Evolutionary conservation across 2,113 vertebrate species (phyloP), one percentile per base, ranked within the genome.

Genomic region (Prionailurus bengalensis): DNA sequence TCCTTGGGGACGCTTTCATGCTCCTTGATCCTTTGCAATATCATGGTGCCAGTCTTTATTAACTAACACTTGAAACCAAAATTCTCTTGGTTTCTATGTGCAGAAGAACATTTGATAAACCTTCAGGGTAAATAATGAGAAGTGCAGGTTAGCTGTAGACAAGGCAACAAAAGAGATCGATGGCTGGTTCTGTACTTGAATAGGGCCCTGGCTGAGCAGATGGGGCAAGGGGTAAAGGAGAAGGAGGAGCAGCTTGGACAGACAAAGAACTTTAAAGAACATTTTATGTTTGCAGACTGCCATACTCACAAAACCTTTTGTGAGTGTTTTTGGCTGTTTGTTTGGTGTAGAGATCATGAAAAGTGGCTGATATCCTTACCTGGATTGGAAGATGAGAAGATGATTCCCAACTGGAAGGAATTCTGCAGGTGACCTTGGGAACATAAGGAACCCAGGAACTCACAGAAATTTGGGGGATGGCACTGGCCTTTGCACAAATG

Each of bases 31-130:
- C 31, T 92, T 96, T n/a, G 53, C 42, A 27, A 16, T 83, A 53
- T 23, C 21, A 19, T 6, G 19, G 36, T 78, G 42, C 68, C 21
- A 82, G 63, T 23, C 1, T 89, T 87, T 42, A 78, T 84, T 78
- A 89, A 82, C 29, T 71, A 93, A 66, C 11, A 91, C 29, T 23
- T 27, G n/a, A 94, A 96, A 5, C 36, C 51, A n/a, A 95, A 85
- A 85, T 94, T 93, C 31, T 86, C 61, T 94, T 86, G 45, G 6
- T 79, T 78, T 53, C 53, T 94, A 94, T 85, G 15, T 55, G 12
- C 48, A 73, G 83, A 61, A 89, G 91, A 94, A 91, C 42, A 80
- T 73, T 63, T 78, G 80, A 71, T 58, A 89, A 89, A 87, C 7
- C 63, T 94, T 13, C 33, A 17, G 33, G 1, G 4, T 73, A 53